Evolutionary conservation across 2,797 vertebrate genomes (phyloP), one percentile per base, ranked within the genome.

Genomic region (Gymnoscopelus microlampas): DNA sequence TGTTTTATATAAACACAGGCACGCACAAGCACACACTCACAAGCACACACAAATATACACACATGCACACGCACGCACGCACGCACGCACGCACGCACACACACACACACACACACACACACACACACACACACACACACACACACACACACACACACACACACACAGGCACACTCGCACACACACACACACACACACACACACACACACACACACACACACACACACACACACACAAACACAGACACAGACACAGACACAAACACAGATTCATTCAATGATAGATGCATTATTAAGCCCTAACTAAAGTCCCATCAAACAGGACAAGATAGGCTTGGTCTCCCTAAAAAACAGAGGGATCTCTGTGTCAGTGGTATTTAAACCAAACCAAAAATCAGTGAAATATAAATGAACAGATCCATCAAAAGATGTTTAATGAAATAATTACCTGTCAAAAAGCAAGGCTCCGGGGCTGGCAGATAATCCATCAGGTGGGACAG

Each of bases 371-470:
- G 67, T 48, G 58, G 80, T 77, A 73, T 83, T 88, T 81, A 68
- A 77, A 78, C 44, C 63, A 66, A 44, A 70, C 74, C 78, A n/a
- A 26, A 82, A 84, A 65, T 85, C 73, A 69, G 63, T 79, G 79
- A 80, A 84, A 87, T 80, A 85, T 81, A 85, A 84, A 87, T 15
- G 70, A 79, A 80, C 81, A 81, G 67, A 74, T 64, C 79, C 59
- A 78, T 73, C 61, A 74, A 79, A 84, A 75, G 69, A 86, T 82
- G 81, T 88, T 84, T 82, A 88, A 87, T 87, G 77, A 87, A 90
- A 90, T 89, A 90, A 91, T 91, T 90, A 90, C 79, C 82, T 91
- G 88, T 89, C 88, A 91, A 86, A 90, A 84, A 57, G 47, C 73
- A 72, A n/a, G 72, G 69, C 86, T 70, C 57, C 76, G 73, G 55